Percentiles rank a stretch among this genome's conserved stretches.
These are phyloP conservation scores for Hephaestus fuliginosus DNA, from an alignment of 2,797 vertebrate species.

Conservation along the genomic window DNA sequence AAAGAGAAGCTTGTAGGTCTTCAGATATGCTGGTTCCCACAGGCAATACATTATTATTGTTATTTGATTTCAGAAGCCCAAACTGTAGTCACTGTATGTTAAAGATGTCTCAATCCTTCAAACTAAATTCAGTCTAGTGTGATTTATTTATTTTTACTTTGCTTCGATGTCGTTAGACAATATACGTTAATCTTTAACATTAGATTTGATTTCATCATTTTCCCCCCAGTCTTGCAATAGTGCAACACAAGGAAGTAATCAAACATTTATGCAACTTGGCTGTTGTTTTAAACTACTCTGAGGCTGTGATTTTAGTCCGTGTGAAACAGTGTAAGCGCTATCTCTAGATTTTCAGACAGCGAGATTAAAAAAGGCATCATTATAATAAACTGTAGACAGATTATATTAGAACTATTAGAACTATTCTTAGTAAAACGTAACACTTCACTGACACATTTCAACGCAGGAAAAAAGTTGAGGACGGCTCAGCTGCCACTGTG, in stretches of 20 bases:
- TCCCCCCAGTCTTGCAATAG: neutral
- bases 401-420: no score
- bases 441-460: neutral
- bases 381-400: neutral
- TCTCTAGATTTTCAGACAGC: neutral
- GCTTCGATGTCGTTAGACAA: neutral
- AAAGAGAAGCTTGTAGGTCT: conserved; percentile 71
- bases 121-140: conserved; percentile 5
- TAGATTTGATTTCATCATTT: neutral
- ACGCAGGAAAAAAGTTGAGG: neutral
- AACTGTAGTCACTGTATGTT: conserved; percentile 30
- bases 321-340: neutral
- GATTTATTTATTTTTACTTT: neutral
- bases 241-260: neutral
- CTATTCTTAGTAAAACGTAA: neutral
- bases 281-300: neutral
- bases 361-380: neutral
- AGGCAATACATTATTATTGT: conserved; percentile 63
- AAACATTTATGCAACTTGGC: neutral
- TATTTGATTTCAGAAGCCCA: conserved; percentile 67
- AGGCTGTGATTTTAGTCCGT: neutral
- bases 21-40: conserved; percentile 79
- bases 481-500: neutral
- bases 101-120: conserved; percentile 42
- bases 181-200: neutral